Conservation (phyloP, 2,888 invertebrate genomes). For the Punctoribates punctum region DNA sequence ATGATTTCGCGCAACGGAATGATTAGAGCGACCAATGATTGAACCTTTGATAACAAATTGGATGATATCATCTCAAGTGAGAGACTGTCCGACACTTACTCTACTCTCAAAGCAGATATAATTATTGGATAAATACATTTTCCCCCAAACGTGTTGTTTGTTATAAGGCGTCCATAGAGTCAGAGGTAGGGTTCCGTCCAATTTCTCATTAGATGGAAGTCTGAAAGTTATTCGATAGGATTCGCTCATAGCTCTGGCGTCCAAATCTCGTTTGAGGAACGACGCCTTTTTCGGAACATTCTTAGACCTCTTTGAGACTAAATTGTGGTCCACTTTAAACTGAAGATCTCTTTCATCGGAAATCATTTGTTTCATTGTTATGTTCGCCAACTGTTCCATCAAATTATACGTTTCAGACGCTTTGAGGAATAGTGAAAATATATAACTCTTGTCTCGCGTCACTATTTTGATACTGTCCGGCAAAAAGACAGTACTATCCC, state of each 20-base stretch:
- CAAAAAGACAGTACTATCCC: constrained; percentile 60
- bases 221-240: constrained; percentile 65
- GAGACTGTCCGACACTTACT: constrained; percentile 58
- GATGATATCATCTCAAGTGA: background rate
- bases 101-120: constrained; percentile 94
- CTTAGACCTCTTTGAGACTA: constrained; percentile 73
- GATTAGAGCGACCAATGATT: constrained; percentile 75
- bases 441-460: constrained; percentile 75
- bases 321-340: constrained; percentile 59
- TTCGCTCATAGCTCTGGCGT: constrained; percentile 89
- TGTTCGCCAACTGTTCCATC: constrained; percentile 92
- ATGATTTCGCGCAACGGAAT: constrained; percentile 80
- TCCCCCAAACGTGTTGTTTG: constrained; percentile 80
- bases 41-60: constrained; percentile 60
- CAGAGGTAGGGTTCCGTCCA: constrained; percentile 87
- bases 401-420: constrained; percentile 82
- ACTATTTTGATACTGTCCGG: constrained; percentile 81
- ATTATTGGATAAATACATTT: constrained; percentile 84
- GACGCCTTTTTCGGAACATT: constrained; percentile 85
- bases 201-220: constrained; percentile 80
- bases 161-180: constrained; percentile 92
- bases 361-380: constrained; percentile 77
- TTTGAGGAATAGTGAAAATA: constrained; percentile 85
- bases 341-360: constrained; percentile 42
- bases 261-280: constrained; percentile 87